These are phyloP conservation scores for Lasiurus cinereus DNA, from an alignment of 2,113 vertebrate genomes.

Conservation along the genomic window DNA sequence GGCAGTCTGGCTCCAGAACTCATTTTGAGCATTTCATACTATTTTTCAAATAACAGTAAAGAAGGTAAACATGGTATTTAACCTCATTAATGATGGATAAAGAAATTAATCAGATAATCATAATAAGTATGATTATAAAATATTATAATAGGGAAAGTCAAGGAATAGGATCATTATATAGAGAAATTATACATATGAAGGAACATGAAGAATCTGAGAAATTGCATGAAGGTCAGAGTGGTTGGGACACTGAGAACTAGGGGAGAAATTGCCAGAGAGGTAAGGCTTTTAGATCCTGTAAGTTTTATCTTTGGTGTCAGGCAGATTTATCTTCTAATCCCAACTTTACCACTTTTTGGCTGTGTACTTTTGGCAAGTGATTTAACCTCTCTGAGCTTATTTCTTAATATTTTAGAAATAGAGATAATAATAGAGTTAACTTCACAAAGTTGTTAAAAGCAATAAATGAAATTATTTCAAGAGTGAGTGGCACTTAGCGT, in stretches of 20 bases:
- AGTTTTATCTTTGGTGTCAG: not conserved
- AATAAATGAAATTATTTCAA: conserved; percentile 24
- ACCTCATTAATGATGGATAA: not conserved
- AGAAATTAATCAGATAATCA: not conserved
- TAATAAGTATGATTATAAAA: not conserved
- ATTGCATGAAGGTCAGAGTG: not conserved
- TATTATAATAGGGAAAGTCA: not conserved
- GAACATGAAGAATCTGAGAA: not conserved
- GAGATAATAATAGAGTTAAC: not conserved
- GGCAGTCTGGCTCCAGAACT: not conserved
- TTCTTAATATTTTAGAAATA: conserved; percentile 50
- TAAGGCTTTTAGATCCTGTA: not conserved
- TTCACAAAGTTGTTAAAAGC: conserved; percentile 3
- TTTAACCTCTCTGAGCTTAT: not conserved
- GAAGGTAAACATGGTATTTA: not conserved
- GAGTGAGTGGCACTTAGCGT: not conserved
- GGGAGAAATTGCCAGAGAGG: not conserved
- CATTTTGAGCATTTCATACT: not conserved
- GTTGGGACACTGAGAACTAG: not conserved
- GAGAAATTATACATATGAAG: not conserved
- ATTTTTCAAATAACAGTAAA: not conserved
- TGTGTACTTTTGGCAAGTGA: not conserved
- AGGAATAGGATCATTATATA: not conserved
- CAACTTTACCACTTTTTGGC: not conserved
- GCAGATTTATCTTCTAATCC: not conserved